Percentiles rank a stretch among this genome's conserved stretches.
Conservation (phyloP, 1,140 invertebrate genomes). For the Cyrtorhinus lividipennis region DNA sequence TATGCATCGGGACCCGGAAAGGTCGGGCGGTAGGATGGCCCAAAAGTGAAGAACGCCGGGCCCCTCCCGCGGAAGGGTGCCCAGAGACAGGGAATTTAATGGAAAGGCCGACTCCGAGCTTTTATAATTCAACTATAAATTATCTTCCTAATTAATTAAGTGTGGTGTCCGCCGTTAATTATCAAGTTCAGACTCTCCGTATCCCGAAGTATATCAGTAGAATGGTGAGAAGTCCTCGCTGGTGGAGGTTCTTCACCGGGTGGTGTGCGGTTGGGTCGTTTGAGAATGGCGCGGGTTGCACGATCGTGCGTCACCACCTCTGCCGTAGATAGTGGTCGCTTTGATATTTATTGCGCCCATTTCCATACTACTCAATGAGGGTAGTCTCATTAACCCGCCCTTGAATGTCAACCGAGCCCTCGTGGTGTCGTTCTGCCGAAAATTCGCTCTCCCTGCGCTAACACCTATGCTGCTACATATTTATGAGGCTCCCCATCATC, state of each 20-base stretch:
- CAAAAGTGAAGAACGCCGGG: background rate
- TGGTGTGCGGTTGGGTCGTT: background rate
- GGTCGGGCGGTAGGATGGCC: too few species aligned
- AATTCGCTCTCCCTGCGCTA: too few species aligned
- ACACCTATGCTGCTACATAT: too few species aligned
- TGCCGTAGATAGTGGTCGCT: background rate
- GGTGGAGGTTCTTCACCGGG: background rate
- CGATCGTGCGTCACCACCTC: background rate
- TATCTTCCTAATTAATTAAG: slow-evolving; percentile 6
- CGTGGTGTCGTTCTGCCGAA: too few species aligned
- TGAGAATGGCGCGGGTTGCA: background rate
- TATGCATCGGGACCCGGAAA: background rate
- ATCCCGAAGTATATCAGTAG: background rate
- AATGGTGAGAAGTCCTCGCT: background rate
- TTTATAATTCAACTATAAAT: slow-evolving; percentile 9
- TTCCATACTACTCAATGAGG: background rate
- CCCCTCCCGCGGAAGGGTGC: background rate
- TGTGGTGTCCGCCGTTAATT: slow-evolving; percentile 6
- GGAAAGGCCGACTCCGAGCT: slow-evolving; percentile 5
- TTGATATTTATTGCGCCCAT: background rate
- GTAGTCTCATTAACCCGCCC: too few species aligned
- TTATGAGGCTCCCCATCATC: too few species aligned
- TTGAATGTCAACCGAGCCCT: too few species aligned
- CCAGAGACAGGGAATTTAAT: background rate
- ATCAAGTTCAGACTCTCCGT: background rate